Evolutionary conservation across 2,888 invertebrate genomes (phyloP).

Genomic region (Aproaerema taeniolella): DNA sequence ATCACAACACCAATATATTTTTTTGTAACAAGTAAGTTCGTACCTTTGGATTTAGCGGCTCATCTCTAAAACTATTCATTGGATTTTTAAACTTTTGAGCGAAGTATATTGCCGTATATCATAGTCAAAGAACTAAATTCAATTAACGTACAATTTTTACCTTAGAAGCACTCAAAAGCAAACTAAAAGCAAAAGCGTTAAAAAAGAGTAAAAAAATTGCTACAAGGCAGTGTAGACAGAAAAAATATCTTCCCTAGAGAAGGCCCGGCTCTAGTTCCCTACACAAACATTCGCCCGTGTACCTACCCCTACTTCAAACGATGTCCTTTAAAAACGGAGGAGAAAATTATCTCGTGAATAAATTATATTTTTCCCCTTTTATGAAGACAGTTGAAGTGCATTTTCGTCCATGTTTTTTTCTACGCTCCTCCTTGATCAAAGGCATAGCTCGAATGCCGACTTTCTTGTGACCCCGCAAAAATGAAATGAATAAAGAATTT

Average conservation of each 20-base stretch:
- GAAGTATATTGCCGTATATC: too few species aligned
- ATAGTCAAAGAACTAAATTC: too few species aligned
- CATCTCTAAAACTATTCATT: too few species aligned
- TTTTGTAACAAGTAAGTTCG: too few species aligned
- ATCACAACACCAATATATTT: too few species aligned
- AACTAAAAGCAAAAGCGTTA: too few species aligned
- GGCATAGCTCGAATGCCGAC: slow-evolving; percentile 62
- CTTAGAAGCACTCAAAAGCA: too few species aligned
- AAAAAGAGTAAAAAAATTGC: not conserved
- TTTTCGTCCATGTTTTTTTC: slow-evolving; percentile 68
- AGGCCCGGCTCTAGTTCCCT: slow-evolving; percentile 34
- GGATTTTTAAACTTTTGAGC: too few species aligned
- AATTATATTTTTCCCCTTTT: slow-evolving; percentile 74
- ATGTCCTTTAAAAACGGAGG: slow-evolving; percentile 56
- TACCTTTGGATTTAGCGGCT: too few species aligned
- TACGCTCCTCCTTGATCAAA: slow-evolving; percentile 66
- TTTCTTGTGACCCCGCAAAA: slow-evolving; percentile 61
- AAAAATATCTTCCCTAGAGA: slow-evolving; percentile 33
- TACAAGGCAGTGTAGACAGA: slow-evolving; percentile 27
- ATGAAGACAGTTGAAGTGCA: slow-evolving; percentile 75
- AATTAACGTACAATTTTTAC: too few species aligned
- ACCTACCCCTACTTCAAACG: slow-evolving; percentile 57
- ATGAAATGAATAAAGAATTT: slow-evolving; percentile 71
- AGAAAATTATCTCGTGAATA: slow-evolving; percentile 77
- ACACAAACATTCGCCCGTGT: slow-evolving; percentile 61